phyloP scores from a whole-genome alignment of 1,140 invertebrate species.

The Aphelenchoides fujianensis region DNA sequence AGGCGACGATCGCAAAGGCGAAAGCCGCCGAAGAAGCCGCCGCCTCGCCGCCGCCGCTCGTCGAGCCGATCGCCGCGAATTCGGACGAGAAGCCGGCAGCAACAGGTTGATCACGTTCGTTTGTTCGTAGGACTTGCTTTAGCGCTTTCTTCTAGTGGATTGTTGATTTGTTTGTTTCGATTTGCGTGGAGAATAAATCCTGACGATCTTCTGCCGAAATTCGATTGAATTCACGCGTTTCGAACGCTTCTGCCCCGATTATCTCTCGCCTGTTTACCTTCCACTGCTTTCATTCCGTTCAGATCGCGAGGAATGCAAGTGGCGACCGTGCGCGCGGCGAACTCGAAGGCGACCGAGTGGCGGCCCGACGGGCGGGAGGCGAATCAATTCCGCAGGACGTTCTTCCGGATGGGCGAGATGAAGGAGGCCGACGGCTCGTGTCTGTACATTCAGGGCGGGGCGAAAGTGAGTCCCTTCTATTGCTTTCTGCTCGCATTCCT shows the following conservation, averaged over 20 bases:
- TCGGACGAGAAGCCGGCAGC: no score
- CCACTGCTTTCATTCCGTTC: neutral
- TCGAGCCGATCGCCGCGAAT: no score
- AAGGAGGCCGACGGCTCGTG: conserved; percentile 22
- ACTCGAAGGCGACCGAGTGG: neutral
- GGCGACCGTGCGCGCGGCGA: neutral
- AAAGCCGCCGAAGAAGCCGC: neutral
- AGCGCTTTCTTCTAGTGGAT: no score
- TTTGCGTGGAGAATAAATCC: neutral
- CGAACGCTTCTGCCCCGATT: no score
- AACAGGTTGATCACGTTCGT: no score
- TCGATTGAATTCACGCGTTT: no score
- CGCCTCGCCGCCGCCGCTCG: conserved; percentile 9
- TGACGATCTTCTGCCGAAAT: no score
- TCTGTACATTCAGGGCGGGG: conserved; percentile 14
- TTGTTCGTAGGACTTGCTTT: no score
- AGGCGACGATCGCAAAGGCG: neutral
- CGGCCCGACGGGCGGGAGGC: conserved; percentile 9
- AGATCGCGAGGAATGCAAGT: neutral
- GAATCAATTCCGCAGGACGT: neutral
- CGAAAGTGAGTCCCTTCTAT: no score
- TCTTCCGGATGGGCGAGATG: conserved; percentile 1
- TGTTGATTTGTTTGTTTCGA: neutral
- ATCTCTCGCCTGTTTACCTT: no score
- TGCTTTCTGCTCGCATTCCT: no score